Evolutionary conservation across 2,888 invertebrate species (phyloP).

Genomic region (Leucoptera coffeella): DNA sequence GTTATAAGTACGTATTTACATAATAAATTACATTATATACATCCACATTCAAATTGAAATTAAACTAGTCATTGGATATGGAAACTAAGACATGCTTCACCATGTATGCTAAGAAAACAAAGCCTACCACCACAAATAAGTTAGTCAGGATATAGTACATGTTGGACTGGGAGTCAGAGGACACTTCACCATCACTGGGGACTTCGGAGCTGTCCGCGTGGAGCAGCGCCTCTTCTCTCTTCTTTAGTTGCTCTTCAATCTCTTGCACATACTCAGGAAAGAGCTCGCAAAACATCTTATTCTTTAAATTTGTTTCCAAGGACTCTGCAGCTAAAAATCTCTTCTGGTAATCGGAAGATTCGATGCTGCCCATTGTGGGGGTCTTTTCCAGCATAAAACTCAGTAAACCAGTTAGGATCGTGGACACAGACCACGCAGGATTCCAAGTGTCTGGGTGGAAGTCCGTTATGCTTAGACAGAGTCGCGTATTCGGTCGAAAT

Average conservation of each 20-base stretch:
- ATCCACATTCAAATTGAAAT: slow-evolving; percentile 5
- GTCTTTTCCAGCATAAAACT: slow-evolving; percentile 98
- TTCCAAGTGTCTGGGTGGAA: slow-evolving; percentile 99
- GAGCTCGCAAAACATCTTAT: slow-evolving; percentile 87
- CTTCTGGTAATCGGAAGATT: slow-evolving; percentile 84
- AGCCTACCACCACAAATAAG: slow-evolving; percentile 80
- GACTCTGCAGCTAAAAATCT: slow-evolving; percentile 77
- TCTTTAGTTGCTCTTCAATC: slow-evolving; percentile 51
- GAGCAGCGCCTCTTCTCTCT: slow-evolving; percentile 34
- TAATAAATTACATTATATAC: slow-evolving; percentile 50
- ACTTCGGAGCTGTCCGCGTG: slow-evolving; percentile 18
- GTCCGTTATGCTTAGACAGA: slow-evolving; percentile 93
- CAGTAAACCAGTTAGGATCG: slow-evolving; percentile 91
- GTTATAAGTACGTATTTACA: slow-evolving; percentile 23
- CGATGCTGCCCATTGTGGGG: slow-evolving; percentile 92
- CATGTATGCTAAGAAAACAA: slow-evolving; percentile 86
- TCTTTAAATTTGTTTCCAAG: slow-evolving; percentile 84
- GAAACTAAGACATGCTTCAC: slow-evolving; percentile 87
- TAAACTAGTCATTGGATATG: slow-evolving; percentile 55
- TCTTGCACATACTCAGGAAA: slow-evolving; percentile 89
- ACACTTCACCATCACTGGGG: slow-evolving; percentile 25
- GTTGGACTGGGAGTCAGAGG: slow-evolving; percentile 57
- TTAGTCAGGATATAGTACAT: slow-evolving; percentile 79
- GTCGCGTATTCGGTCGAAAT: slow-evolving; percentile 81
- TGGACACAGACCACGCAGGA: slow-evolving; percentile 97